Evolutionary conservation across 2,113 vertebrate species (phyloP).

Genomic region (Phylloscopus trochiloides): DNA sequence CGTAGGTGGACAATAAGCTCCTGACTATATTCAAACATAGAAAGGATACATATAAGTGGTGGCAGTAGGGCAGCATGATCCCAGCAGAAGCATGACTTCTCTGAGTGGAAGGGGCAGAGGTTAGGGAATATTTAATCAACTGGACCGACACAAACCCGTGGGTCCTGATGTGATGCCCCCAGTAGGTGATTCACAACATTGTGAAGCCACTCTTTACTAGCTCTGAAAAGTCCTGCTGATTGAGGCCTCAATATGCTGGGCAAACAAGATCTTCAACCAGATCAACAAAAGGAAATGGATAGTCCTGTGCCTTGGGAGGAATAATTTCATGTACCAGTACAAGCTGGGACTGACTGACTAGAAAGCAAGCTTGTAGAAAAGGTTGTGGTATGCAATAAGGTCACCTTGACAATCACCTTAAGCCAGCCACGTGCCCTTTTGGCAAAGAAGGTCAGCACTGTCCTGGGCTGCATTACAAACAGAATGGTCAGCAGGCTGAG

Average conservation of each 20-base stretch:
- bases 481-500: not conserved
- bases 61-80: not conserved
- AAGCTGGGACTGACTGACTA: rapidly evolving
- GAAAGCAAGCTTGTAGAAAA: not conserved
- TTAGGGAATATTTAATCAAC: not conserved
- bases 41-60: not conserved
- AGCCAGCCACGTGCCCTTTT: not conserved
- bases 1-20: not conserved
- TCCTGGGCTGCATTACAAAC: not conserved
- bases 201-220: not conserved
- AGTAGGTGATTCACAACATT: not conserved
- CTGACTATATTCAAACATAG: not conserved
- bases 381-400: not conserved
- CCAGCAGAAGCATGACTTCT: not conserved
- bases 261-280: not conserved
- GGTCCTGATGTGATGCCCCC: not conserved
- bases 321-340: rapidly evolving
- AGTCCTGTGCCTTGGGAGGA: not conserved
- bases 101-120: not conserved
- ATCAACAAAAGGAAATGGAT: not conserved
- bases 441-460: not conserved
- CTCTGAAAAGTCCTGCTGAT: not conserved
- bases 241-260: rapidly evolving
- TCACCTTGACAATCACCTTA: not conserved
- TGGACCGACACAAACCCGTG: not conserved